Evolutionary conservation across 2,888 invertebrate species (phyloP).

Genomic region (Chrysina gloriosa): DNA sequence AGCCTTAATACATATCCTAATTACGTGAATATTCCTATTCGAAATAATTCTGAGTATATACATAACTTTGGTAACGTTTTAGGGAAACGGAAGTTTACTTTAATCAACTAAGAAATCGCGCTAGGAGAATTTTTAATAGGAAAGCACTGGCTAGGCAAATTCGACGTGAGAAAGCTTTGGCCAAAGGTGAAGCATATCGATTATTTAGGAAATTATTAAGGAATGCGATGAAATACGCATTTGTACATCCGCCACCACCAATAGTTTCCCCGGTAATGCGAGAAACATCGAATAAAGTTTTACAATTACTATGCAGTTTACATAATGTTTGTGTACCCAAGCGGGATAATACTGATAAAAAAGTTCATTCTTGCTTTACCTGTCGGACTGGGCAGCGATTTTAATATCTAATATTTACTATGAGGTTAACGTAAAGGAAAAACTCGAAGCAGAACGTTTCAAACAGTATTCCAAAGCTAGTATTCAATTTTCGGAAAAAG

Average conservation of each 20-base stretch:
- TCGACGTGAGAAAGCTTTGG: constrained; percentile 46
- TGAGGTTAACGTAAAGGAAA: constrained; percentile 59
- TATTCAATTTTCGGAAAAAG: constrained; percentile 19
- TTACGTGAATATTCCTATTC: no score
- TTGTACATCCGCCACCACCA: constrained; percentile 64
- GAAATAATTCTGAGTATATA: no score
- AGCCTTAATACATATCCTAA: no score
- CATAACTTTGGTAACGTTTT: no score
- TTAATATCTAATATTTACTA: constrained; percentile 61
- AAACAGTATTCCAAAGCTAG: constrained; percentile 35
- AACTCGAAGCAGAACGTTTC: constrained; percentile 52
- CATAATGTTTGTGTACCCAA: constrained; percentile 95
- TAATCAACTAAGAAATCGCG: constrained; percentile 61
- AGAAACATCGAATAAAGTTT: constrained; percentile 70
- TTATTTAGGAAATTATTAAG: constrained; percentile 51
- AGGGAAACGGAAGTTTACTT: constrained; percentile 71
- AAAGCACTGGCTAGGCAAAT: constrained; percentile 49
- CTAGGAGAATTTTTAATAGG: constrained; percentile 50
- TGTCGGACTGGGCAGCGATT: constrained; percentile 62
- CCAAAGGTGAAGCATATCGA: constrained; percentile 47
- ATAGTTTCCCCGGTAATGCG: constrained; percentile 69
- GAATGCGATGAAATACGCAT: constrained; percentile 57
- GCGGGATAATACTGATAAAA: constrained; percentile 67
- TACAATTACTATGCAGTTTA: constrained; percentile 70
- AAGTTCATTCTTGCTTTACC: constrained; percentile 56